These are phyloP conservation scores for Teinopalpus imperialis DNA, from an alignment of 2,888 invertebrate species.

Conservation along the genomic window DNA sequence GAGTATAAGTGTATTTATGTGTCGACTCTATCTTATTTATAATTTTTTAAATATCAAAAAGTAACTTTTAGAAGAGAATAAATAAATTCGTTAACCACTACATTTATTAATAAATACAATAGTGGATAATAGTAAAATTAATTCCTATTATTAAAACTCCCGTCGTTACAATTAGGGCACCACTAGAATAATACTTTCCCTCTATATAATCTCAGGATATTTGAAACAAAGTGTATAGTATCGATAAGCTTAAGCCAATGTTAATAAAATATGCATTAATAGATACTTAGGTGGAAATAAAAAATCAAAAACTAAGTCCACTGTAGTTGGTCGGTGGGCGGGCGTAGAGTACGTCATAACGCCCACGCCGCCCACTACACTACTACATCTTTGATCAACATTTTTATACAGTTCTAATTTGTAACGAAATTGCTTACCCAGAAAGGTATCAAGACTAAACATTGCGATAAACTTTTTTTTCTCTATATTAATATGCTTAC, in stretches of 20 bases:
- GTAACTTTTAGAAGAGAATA: too few relatives aligned
- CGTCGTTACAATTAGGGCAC: conserved; percentile 1
- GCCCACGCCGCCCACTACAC: conserved; percentile 15
- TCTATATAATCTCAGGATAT: conserved; percentile 13
- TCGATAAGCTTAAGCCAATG: conserved; percentile 3
- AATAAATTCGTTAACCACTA: too few relatives aligned
- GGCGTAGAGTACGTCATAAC: conserved; percentile 5
- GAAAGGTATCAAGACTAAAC: not conserved
- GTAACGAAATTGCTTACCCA: not conserved
- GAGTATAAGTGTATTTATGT: too few relatives aligned
- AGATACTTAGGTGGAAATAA: conserved; percentile 6
- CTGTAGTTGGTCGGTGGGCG: conserved; percentile 16
- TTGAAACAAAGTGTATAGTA: conserved; percentile 7
- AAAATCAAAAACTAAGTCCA: not conserved
- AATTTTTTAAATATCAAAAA: too few relatives aligned
- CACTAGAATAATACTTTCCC: conserved; percentile 7
- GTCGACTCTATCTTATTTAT: too few relatives aligned
- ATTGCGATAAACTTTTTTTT: too few relatives aligned
- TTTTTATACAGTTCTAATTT: too few relatives aligned
- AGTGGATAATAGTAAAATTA: not conserved
- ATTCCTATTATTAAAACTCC: not conserved
- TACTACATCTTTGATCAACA: too few relatives aligned
- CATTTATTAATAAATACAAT: too few relatives aligned
- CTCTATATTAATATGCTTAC: too few relatives aligned
- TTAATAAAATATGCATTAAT: conserved; percentile 2